Conservation (phyloP, 2,113 vertebrate species). For the Gasterosteus aculeatus region DNA sequence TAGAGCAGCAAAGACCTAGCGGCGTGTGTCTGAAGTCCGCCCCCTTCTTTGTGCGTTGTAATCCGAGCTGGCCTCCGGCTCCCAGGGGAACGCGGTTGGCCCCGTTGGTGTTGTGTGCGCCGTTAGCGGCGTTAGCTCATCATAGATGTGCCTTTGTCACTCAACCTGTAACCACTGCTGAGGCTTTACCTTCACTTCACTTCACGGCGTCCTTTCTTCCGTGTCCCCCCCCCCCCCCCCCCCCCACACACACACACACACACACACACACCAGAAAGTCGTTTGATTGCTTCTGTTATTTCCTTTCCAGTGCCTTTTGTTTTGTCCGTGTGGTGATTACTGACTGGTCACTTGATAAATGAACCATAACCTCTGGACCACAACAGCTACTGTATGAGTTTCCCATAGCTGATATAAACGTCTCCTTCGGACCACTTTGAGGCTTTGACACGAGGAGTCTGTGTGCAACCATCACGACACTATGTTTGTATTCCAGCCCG, state of each 20-base stretch:
- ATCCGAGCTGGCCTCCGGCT: background rate
- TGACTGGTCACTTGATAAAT: constrained; percentile 39
- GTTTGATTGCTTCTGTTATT: background rate
- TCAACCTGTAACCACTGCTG: constrained; percentile 24
- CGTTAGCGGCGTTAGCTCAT: too few species aligned
- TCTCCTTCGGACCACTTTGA: constrained; percentile 12
- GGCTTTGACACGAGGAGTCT: background rate
- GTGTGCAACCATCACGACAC: constrained; percentile 22
- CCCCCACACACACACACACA: too few species aligned
- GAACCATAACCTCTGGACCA: constrained; percentile 23
- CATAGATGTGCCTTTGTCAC: background rate
- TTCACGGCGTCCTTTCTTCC: background rate
- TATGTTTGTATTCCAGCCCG: constrained; percentile 22
- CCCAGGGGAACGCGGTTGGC: too few species aligned
- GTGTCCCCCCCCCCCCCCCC: background rate
- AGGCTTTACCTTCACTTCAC: constrained; percentile 8
- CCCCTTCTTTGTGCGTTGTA: background rate
- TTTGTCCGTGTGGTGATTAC: constrained; percentile 10
- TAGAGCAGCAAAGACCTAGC: too few species aligned
- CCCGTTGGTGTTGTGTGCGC: too few species aligned
- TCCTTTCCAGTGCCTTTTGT: background rate
- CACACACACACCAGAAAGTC: background rate
- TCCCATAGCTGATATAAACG: constrained; percentile 11
- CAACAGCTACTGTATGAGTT: background rate
- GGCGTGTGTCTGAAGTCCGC: too few species aligned